Conservation (phyloP, 2,113 vertebrate species). For the Scatophagus argus region DNA sequence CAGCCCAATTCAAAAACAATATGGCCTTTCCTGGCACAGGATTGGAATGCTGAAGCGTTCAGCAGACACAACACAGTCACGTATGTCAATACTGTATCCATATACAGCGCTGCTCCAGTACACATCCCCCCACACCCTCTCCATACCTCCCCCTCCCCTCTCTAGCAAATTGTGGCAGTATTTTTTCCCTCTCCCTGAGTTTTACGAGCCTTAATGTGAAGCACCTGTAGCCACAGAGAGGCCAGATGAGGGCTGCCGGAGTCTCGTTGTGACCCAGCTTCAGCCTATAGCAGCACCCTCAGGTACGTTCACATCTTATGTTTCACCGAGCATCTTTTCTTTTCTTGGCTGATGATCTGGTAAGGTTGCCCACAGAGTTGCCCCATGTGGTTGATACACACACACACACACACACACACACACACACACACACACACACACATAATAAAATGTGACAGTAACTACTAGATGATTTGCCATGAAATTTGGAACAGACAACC, state of each 20-base stretch:
- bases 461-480: not conserved
- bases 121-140: constrained; percentile 8
- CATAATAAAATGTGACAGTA: not conserved
- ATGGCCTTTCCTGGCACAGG: constrained; percentile 78
- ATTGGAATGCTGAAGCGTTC: constrained; percentile 80
- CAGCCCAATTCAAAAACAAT: constrained; percentile 81
- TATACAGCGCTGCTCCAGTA: constrained; percentile 53
- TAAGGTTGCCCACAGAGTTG: no score
- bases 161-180: constrained; percentile 80
- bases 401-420: no score
- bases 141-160: constrained; percentile 24
- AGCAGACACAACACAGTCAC: constrained; percentile 79
- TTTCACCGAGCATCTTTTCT: not conserved
- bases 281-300: constrained; percentile 7
- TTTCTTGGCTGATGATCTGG: not conserved
- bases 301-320: constrained; percentile 12
- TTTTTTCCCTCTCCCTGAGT: constrained; percentile 79
- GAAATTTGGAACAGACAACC: not conserved
- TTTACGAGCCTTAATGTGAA: constrained; percentile 84
- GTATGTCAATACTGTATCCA: constrained; percentile 79
- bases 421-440: no score
- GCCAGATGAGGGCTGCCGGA: constrained; percentile 67
- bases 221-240: constrained; percentile 83
- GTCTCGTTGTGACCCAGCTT: constrained; percentile 66
- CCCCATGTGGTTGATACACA: no score